Base-by-base conservation (phyloP, 1,140 invertebrate species). In the Caenorhabditis elegans region DNA sequence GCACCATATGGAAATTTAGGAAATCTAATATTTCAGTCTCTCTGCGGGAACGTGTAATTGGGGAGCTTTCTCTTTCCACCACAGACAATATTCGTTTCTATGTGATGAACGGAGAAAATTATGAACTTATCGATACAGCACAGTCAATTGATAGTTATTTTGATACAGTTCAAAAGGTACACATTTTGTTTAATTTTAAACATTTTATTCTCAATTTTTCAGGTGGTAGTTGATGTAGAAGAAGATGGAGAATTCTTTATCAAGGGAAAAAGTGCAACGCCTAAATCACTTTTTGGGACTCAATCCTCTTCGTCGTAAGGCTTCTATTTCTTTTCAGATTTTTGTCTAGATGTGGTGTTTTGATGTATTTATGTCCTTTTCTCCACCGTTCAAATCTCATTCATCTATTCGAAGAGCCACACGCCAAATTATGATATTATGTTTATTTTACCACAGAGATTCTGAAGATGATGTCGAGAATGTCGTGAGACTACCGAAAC, bases 151-250 rank as follows among this genome's bases (percentile, higher is more conserved):
- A 81, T 31, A 53, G 31, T 22, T 81, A 81, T 31, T 81, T 81
- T 22, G 80, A 81, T 31, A 81, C 80, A 26, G 80, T 60, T 26
- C 80, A 81, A 46, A 77, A 81, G 39, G 80, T 81, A 49, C 11
- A 24, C n/a, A n/a, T 53, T 24, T 53, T 55, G 47, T 53, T 39
- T 47, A n/a, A 75, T 28, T 79, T 22, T 5, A 79, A 53, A 47
- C 22, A 22, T 10, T 43, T 15, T 28, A 51, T 15, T 53, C 10
- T 24, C 11, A n/a, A 24, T 55, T 36, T 77, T 81, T 76, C 39
- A 81, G 80, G 77, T 83, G 11, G 1, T 60, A 2, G 76, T 83
- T 6, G 82, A 83, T 17, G 47, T 79, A 13, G 76, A 83, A 26
- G 48, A 78, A 15, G 31, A 47, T 4, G 76, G 82, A 76, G 60